These are phyloP conservation scores for Torymus tubicola DNA, from an alignment of 2,888 invertebrate genomes.

Conservation along the genomic window DNA sequence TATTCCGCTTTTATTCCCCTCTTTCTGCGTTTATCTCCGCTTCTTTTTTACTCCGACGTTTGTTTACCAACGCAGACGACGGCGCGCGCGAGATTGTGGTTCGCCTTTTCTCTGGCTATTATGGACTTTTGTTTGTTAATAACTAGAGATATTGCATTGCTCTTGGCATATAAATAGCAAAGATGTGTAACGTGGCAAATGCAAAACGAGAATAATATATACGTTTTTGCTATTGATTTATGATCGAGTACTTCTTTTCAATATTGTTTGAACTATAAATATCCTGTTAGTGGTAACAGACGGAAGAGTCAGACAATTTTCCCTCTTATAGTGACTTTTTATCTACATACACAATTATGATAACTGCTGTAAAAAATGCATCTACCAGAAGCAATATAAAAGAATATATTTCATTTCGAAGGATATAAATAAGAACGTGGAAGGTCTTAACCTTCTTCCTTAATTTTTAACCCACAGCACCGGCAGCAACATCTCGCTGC, in stretches of 20 bases:
- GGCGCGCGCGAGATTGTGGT: background rate
- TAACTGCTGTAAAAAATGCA: too few relatives aligned
- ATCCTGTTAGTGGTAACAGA: background rate
- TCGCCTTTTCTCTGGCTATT: background rate
- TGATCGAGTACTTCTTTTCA: too few relatives aligned
- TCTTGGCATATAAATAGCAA: too few relatives aligned
- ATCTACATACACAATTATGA: too few relatives aligned
- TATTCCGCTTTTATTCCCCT: conserved; percentile 36
- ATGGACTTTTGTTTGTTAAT: background rate
- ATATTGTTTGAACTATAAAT: too few relatives aligned
- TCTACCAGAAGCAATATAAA: too few relatives aligned
- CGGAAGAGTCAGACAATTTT: background rate
- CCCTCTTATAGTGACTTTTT: too few relatives aligned
- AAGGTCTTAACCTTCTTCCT: conserved; percentile 5
- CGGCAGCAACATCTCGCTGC: background rate
- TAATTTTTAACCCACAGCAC: conserved; percentile 20
- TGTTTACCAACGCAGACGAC: conserved; percentile 26
- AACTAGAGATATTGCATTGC: too few relatives aligned
- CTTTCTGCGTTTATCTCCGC: conserved; percentile 23
- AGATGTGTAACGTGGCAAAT: too few relatives aligned
- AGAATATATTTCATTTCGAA: conserved; percentile 6
- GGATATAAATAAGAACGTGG: conserved; percentile 25
- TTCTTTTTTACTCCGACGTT: conserved; percentile 39
- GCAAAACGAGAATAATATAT: too few relatives aligned
- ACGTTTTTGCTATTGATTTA: too few relatives aligned